phyloP scores from a whole-genome alignment of 1,140 invertebrate genomes.

The Euwallacea similis region DNA sequence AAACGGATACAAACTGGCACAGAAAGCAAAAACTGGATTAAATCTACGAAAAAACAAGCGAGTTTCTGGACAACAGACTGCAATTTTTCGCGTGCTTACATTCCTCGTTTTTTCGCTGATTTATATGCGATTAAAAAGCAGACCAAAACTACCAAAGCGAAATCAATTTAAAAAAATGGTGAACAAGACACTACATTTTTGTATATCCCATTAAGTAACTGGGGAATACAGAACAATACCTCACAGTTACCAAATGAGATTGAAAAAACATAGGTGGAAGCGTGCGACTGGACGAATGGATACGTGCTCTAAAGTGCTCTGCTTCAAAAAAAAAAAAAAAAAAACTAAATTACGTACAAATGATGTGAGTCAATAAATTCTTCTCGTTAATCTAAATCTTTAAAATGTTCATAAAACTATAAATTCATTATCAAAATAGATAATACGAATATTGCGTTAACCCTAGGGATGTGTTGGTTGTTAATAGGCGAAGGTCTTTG shows the following conservation, averaged over 20 bases:
- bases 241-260: slow-evolving; percentile 95
- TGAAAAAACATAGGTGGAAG: slow-evolving; percentile 59
- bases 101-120: no score
- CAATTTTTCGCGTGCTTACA: no score
- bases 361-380: not conserved
- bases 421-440: slow-evolving; percentile 7
- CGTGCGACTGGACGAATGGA: slow-evolving; percentile 42
- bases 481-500: slow-evolving; percentile 53
- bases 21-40: no score
- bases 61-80: no score
- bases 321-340: slow-evolving; percentile 7
- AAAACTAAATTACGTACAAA: not conserved
- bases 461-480: not conserved
- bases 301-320: slow-evolving; percentile 15
- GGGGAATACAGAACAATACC: slow-evolving; percentile 61
- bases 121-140: no score
- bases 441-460: no score
- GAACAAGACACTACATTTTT: slow-evolving; percentile 51
- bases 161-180: slow-evolving; percentile 48
- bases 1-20: no score
- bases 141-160: not conserved
- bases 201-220: slow-evolving; percentile 72
- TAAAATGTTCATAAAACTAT: slow-evolving; percentile 2
- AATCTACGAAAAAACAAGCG: no score
- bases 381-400: no score